A percentile compares a stretch with the other conserved stretches of the same genome.
These are phyloP conservation scores for Ceratothoa steindachneri DNA, from an alignment of 2,888 invertebrate species.

Conservation along the genomic window DNA sequence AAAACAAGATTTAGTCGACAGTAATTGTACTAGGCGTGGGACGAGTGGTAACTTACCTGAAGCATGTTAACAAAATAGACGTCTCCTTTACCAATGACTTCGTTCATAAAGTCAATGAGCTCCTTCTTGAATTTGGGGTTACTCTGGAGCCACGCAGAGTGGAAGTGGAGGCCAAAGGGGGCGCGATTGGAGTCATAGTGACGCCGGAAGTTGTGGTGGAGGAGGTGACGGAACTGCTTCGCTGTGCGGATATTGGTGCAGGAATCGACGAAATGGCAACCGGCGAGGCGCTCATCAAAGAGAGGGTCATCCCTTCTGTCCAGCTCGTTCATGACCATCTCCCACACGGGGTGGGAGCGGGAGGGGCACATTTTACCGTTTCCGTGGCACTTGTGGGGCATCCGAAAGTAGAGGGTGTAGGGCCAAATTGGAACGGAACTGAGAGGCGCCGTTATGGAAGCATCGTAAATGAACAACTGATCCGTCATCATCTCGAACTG, in stretches of 20 bases:
- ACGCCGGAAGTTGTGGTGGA: constrained; percentile 90
- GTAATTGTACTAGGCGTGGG: too few relatives aligned
- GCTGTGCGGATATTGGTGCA: constrained; percentile 72
- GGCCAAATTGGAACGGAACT: constrained; percentile 92
- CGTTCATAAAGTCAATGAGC: constrained; percentile 86
- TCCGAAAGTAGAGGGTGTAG: constrained; percentile 91
- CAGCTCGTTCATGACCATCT: constrained; percentile 92
- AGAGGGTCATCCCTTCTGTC: constrained; percentile 89
- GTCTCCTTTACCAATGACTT: constrained; percentile 80
- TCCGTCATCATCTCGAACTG: constrained; percentile 97
- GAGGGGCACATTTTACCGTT: constrained; percentile 86
- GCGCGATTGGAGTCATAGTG: constrained; percentile 90
- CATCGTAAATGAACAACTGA: constrained; percentile 90
- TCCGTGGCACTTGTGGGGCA: constrained; percentile 92
- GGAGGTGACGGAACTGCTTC: constrained; percentile 58
- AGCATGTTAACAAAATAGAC: constrained; percentile 89
- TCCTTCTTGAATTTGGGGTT: constrained; percentile 89
- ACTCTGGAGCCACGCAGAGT: constrained; percentile 90
- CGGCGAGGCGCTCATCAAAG: constrained; percentile 83
- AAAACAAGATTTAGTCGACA: too few relatives aligned
- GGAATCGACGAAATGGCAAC: constrained; percentile 91
- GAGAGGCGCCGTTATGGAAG: constrained; percentile 85
- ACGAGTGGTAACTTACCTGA: constrained; percentile 59
- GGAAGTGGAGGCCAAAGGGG: constrained; percentile 77
- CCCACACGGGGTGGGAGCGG: constrained; percentile 84